A percentile compares a stretch with the other conserved stretches of the same genome.
Conservation (phyloP, 2,113 vertebrate genomes). For the Actinemys pallida region DNA sequence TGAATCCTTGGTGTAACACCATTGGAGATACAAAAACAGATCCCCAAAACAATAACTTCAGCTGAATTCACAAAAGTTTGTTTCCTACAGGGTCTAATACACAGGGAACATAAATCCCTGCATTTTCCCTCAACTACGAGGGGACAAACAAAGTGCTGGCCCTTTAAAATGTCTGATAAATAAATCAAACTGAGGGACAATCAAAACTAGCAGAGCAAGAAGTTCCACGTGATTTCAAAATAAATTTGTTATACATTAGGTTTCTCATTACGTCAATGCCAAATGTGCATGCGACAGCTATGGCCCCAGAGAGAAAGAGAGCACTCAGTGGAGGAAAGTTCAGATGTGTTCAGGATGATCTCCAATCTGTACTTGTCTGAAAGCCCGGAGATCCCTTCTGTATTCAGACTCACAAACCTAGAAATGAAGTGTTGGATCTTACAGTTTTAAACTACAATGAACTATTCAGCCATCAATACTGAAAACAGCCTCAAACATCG, state of each 20-base stretch:
- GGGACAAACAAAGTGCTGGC: neutral
- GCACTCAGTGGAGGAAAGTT: neutral
- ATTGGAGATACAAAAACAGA: neutral
- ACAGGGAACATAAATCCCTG: neutral
- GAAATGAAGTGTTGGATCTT: neutral
- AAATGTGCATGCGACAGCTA: neutral
- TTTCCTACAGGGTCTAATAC: neutral
- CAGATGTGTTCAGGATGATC: neutral
- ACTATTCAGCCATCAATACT: neutral
- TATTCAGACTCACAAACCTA: neutral
- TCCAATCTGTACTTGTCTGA: neutral
- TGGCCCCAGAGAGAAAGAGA: neutral
- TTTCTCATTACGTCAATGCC: constrained; percentile 5
- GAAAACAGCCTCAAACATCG: neutral
- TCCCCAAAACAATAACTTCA: neutral
- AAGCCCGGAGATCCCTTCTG: neutral
- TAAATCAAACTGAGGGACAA: neutral
- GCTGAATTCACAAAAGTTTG: neutral
- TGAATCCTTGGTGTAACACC: neutral
- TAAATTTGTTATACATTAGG: neutral
- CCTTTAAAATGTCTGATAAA: neutral
- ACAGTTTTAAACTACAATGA: neutral
- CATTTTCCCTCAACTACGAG: neutral
- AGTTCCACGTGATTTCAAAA: neutral
- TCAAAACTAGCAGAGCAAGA: neutral